These are phyloP conservation scores for Empis livida DNA, from an alignment of 2,888 invertebrate species.

Conservation along the genomic window DNA sequence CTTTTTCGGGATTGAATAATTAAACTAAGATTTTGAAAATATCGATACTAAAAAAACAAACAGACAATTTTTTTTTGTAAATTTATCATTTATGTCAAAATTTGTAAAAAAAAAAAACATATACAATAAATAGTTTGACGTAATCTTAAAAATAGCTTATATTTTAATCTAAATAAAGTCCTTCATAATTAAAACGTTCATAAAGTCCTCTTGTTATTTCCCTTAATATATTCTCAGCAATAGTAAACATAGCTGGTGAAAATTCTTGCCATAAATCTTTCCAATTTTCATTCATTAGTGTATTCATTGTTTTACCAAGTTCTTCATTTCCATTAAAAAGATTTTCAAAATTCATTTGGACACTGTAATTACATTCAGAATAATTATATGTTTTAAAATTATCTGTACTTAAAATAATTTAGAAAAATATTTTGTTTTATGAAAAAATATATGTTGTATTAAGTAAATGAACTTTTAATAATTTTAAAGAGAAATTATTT, in stretches of 20 bases:
- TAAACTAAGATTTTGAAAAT: no score
- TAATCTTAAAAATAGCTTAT: not conserved
- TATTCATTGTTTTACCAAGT: conserved; percentile 26
- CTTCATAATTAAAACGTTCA: not conserved
- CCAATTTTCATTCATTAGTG: conserved; percentile 36
- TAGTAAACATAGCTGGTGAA: conserved; percentile 28
- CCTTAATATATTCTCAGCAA: conserved; percentile 18
- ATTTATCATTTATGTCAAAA: no score
- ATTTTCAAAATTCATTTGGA: conserved; percentile 20
- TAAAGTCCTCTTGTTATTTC: not conserved
- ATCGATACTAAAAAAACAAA: no score
- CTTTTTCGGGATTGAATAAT: no score
- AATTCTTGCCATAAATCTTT: conserved; percentile 34
- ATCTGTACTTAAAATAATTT: no score
- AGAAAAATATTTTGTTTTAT: not conserved
- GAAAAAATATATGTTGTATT: no score
- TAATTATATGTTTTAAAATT: no score
- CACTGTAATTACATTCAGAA: no score
- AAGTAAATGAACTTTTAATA: no score
- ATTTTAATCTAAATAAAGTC: not conserved
- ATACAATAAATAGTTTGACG: no score
- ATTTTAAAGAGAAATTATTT: not conserved
- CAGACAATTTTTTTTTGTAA: no score
- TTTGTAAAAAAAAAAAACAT: no score
- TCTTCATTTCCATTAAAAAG: conserved; percentile 29